Percentiles rank a stretch among this genome's conserved stretches.
These are phyloP conservation scores for Corythoichthys intestinalis DNA, from an alignment of 2,113 vertebrate species.

Conservation along the genomic window DNA sequence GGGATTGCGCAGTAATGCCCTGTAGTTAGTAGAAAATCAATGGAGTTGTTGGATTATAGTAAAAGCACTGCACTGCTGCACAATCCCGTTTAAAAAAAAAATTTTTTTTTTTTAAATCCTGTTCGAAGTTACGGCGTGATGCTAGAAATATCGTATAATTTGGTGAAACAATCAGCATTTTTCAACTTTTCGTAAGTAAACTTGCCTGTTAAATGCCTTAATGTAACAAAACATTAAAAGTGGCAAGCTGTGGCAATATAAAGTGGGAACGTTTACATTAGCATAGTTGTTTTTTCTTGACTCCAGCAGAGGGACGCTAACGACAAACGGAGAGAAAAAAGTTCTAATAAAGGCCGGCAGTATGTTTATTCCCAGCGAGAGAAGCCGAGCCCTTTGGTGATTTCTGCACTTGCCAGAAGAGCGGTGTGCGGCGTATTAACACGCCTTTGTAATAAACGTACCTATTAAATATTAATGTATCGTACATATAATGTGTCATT, in stretches of 20 bases:
- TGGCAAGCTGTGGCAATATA: background rate
- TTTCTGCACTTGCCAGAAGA: background rate
- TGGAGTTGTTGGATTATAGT: background rate
- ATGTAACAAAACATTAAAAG: background rate
- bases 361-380: background rate
- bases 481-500: background rate
- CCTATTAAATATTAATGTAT: background rate
- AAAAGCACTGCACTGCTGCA: background rate
- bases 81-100: background rate
- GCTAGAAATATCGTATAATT: background rate
- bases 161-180: background rate
- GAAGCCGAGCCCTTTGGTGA: constrained; percentile 1
- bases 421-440: background rate
- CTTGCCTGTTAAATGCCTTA: background rate
- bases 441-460: background rate
- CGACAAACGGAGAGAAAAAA: background rate
- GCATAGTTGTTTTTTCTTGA: no score
- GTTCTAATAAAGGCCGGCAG: constrained; percentile 1
- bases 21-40: background rate
- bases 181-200: background rate
- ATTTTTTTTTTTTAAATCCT: background rate
- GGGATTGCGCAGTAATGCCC: constrained; percentile 1
- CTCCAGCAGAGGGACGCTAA: background rate
- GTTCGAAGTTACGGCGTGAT: background rate
- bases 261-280: background rate